A percentile compares a stretch with the other conserved stretches of the same genome.
Evolutionary conservation across 2,113 vertebrate species (phyloP).

Genomic region (Hipposideros armiger): DNA sequence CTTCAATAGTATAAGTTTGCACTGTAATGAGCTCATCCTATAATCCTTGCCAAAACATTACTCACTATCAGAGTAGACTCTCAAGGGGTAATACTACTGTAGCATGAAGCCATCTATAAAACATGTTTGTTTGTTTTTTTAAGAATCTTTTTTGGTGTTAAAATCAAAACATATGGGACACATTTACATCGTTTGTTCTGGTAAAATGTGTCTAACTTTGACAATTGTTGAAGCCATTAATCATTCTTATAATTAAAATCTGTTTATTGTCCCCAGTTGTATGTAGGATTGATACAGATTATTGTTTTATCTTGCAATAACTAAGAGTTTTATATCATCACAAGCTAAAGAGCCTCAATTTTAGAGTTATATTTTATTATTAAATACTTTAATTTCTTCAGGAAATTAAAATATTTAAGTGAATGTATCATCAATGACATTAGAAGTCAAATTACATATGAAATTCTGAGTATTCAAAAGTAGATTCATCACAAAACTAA

Average conservation of each 20-base stretch:
- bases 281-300: constrained; percentile 53
- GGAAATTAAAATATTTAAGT: not conserved
- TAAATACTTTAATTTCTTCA: not conserved
- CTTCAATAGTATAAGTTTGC: constrained; percentile 69
- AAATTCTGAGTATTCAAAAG: not conserved
- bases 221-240: constrained; percentile 81
- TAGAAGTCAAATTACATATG: not conserved
- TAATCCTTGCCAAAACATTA: constrained; percentile 46
- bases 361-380: constrained; percentile 46
- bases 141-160: constrained; percentile 64
- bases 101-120: constrained; percentile 64
- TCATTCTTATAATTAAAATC: constrained; percentile 78
- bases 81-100: constrained; percentile 66
- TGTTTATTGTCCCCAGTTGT: constrained; percentile 76
- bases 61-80: constrained; percentile 76
- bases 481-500: not conserved
- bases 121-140: constrained; percentile 41
- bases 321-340: not conserved
- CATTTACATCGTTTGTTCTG: constrained; percentile 80
- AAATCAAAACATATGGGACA: constrained; percentile 83
- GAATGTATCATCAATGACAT: not conserved
- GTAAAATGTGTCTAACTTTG: constrained; percentile 77
- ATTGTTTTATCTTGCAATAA: constrained; percentile 49
- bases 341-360: not conserved
- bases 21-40: constrained; percentile 75